phyloP scores from a whole-genome alignment of 2,113 vertebrate genomes.

The Orientallactaga bullata region DNA sequence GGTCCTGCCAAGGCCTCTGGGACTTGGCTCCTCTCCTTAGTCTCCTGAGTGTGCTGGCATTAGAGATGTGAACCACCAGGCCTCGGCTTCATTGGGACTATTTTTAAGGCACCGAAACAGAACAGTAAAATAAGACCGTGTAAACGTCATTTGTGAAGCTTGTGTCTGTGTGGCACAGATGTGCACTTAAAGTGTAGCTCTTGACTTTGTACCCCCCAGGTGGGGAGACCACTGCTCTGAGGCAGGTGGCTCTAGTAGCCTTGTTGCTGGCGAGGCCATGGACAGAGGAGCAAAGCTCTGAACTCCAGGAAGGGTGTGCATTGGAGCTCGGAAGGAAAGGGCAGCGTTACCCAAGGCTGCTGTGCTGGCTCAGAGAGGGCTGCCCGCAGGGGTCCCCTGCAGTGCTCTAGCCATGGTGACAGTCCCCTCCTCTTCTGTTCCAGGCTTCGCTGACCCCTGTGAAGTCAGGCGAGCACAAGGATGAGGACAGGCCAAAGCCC shows the following conservation, averaged over 20 bases:
- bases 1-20: no score
- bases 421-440: neutral
- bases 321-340: no score
- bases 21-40: neutral
- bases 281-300: rapidly evolving
- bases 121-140: neutral
- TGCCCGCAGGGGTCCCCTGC: no score
- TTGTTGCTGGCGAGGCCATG: rapidly evolving
- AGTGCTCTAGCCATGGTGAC: rapidly evolving
- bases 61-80: neutral
- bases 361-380: no score
- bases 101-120: neutral
- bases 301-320: rapidly evolving
- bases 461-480: slow-evolving; percentile 93
- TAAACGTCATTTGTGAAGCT: neutral
- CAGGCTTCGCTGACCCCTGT: slow-evolving; percentile 96
- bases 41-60: no score
- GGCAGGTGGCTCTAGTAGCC: neutral
- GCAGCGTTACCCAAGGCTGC: no score
- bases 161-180: rapidly evolving
- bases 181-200: rapidly evolving
- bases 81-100: neutral
- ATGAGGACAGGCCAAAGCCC: slow-evolving; percentile 95
- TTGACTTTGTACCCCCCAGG: rapidly evolving
- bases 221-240: neutral